These are phyloP conservation scores for Poliocrania exsul DNA, from an alignment of 2,797 vertebrate species.

Conservation along the genomic window DNA sequence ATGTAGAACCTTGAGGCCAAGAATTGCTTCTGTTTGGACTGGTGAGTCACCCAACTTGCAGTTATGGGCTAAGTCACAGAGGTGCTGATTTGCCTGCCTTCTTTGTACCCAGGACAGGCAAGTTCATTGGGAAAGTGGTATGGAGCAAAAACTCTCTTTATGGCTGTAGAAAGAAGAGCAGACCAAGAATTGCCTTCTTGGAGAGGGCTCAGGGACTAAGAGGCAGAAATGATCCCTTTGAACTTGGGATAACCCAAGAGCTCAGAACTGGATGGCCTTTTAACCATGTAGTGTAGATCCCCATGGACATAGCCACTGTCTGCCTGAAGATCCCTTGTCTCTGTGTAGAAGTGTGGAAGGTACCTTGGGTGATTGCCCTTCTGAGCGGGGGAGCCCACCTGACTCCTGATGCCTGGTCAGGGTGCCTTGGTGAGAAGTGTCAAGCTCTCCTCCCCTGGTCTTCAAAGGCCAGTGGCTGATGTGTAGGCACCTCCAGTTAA, in stretches of 20 bases:
- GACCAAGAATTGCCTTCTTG: not conserved
- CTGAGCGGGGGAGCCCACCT: not conserved
- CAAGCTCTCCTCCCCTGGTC: not conserved
- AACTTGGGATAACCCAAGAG: not conserved
- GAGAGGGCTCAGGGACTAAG: not conserved
- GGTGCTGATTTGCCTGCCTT: not conserved
- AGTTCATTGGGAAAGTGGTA: not conserved
- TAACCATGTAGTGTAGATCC: not conserved
- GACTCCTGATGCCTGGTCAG: not conserved
- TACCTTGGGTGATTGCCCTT: not conserved
- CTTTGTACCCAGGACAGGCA: not conserved
- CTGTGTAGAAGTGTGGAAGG: not conserved
- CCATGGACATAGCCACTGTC: rapidly evolving
- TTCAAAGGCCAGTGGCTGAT: not conserved
- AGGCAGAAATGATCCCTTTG: not conserved
- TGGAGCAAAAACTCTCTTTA: not conserved
- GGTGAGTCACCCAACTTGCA: not conserved
- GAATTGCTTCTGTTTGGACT: not conserved
- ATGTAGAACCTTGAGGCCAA: not conserved
- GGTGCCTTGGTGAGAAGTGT: not conserved
- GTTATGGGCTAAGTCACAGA: not conserved
- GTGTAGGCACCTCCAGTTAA: not conserved
- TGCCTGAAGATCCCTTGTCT: not conserved
- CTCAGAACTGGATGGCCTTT: not conserved
- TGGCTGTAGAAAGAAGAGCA: not conserved